Evolutionary conservation across 2,888 invertebrate species (phyloP).

Genomic region (Seira sanloemensis): DNA sequence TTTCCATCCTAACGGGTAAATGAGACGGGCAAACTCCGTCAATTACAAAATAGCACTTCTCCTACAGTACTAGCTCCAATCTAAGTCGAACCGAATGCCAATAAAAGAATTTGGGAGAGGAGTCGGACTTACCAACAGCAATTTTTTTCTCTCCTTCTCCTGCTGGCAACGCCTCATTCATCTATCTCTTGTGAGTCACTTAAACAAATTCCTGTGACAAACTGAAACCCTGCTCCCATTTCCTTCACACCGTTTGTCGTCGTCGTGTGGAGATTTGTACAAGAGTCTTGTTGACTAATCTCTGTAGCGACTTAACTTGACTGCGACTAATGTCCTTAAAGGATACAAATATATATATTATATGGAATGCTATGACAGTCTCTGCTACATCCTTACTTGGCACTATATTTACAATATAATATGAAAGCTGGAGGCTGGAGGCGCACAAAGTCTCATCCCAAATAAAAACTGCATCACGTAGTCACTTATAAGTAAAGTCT

Average conservation of each 20-base stretch:
- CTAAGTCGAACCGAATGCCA: conserved; percentile 38
- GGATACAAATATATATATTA: conserved; percentile 64
- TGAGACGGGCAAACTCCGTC: background rate
- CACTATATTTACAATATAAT: no score
- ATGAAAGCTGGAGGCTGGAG: no score
- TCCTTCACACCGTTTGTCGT: conserved; percentile 38
- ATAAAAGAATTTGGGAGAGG: no score
- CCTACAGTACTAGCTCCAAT: no score
- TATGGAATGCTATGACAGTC: background rate
- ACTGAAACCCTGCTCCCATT: background rate
- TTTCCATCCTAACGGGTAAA: no score
- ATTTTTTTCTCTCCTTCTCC: background rate
- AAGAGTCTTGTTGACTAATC: conserved; percentile 64
- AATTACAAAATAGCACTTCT: background rate
- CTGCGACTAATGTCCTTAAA: conserved; percentile 60
- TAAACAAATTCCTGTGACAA: no score
- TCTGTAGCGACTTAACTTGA: conserved; percentile 62
- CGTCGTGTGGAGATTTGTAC: conserved; percentile 63
- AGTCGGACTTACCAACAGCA: no score
- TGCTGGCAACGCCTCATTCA: background rate
- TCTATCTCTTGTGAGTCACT: background rate
- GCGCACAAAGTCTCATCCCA: no score
- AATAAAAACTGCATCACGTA: no score
- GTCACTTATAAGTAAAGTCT: no score
- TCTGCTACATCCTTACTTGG: background rate